Conservation (phyloP, 2,888 invertebrate species). For the Auanema freiburgensis region DNA sequence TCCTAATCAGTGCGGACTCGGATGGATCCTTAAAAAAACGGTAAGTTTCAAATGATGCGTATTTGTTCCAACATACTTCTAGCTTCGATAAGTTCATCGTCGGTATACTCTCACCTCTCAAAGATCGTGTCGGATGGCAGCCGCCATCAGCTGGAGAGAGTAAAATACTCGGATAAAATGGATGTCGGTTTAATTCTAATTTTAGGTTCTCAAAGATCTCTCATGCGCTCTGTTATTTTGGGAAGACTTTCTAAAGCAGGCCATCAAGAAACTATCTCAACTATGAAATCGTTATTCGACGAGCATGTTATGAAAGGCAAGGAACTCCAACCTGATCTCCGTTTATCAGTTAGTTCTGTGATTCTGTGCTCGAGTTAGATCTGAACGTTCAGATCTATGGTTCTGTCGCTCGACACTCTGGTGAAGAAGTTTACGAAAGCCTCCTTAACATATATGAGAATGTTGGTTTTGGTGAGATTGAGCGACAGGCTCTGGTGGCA, state of each 20-base stretch:
- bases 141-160: conserved; percentile 46
- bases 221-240: conserved; percentile 45
- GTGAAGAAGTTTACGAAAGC: conserved; percentile 35
- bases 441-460: conserved; percentile 50
- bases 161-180: conserved; percentile 10
- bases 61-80: not conserved
- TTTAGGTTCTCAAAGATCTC: conserved; percentile 40
- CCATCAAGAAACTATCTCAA: conserved; percentile 51
- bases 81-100: conserved; percentile 46
- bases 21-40: conserved; percentile 25
- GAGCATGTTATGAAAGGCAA: conserved; percentile 42
- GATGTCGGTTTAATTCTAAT: not conserved
- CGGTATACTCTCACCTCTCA: conserved; percentile 47
- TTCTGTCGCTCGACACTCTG: conserved; percentile 42
- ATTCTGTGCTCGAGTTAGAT: conserved; percentile 4
- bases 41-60: not conserved
- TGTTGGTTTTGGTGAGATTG: conserved; percentile 51
- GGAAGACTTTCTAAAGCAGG: conserved; percentile 49
- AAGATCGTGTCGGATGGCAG: conserved; percentile 52
- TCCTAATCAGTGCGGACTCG: conserved; percentile 28
- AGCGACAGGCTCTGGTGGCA: conserved; percentile 45
- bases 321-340: conserved; percentile 53
- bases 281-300: conserved; percentile 42
- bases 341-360: conserved; percentile 22
- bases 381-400: conserved; percentile 33